Evolutionary conservation across 2,888 invertebrate species (phyloP).

Genomic region (Pollenia angustigena): DNA sequence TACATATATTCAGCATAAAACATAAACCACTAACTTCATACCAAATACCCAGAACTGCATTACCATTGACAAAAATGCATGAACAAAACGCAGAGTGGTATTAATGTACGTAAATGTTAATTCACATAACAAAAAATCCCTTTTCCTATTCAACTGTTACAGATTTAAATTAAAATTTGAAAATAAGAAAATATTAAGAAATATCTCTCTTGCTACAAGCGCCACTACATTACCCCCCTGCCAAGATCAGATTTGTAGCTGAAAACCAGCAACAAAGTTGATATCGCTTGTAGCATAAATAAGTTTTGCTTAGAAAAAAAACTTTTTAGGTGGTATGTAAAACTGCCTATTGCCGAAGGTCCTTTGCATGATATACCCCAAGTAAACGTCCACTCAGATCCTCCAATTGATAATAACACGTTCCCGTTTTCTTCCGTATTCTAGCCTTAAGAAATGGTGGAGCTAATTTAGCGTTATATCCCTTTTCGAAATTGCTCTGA

Average conservation of each 20-base stretch:
- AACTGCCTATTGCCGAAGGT: background rate
- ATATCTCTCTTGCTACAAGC: background rate
- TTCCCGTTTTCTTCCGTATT: background rate
- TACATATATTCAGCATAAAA: no score
- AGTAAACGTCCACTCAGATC: background rate
- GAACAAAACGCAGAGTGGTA: no score
- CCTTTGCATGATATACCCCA: slow-evolving; percentile 12
- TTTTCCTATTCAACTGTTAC: no score
- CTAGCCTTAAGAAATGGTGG: background rate
- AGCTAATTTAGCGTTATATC: background rate
- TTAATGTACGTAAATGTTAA: no score
- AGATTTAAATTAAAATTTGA: no score
- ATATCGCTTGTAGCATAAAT: slow-evolving; percentile 1
- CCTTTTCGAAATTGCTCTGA: background rate
- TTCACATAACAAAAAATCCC: no score
- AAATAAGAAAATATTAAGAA: no score
- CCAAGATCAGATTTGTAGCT: slow-evolving; percentile 17
- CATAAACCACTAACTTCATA: no score
- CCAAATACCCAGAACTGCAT: no score
- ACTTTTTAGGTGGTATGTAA: no score
- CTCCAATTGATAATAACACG: slow-evolving; percentile 9
- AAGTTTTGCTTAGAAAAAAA: no score
- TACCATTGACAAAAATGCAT: no score
- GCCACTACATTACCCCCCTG: slow-evolving; percentile 21
- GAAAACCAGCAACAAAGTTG: background rate